Evolutionary conservation across 1,140 invertebrate species (phyloP), one percentile per base, ranked within the genome.

Genomic region (Sycobia sp.): DNA sequence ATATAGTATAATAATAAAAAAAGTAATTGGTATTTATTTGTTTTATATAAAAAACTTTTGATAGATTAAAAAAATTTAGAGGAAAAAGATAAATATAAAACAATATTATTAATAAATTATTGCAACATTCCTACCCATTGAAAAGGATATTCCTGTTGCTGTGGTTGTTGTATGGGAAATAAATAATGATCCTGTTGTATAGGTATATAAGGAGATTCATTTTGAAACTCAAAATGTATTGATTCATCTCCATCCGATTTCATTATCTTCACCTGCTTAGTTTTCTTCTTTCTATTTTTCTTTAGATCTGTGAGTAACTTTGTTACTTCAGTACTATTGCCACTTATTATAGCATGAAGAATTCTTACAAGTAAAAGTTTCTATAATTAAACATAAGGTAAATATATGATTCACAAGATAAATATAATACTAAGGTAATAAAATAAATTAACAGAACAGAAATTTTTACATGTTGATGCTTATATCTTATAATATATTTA

Each of bases 211-310:
- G 39, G 29, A 0, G 60, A 62, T 16, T 56, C 25, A 23, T 60
- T 32, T 18, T 56, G 60, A 13, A 27, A n/a, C 13, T n/a, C 23
- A 36, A 58, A 25, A 27, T 56, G 38, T 34, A 57, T 8, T 1
- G 16, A 47, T 44, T 46, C 53, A 50, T 67, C 49, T 20, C 55
- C 49, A 32, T 66, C 43, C 71, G 60, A 50, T 64, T 71, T 60
- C 27, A 60, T 54, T 4, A 51, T 38, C 56, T 76, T 76, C 1
- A 68, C 18, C 56, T 73, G 75, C 16, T 69, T 70, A 4, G 67
- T 49, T 49, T 71, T 74, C 29, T 71, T 75, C 47, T 76, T 78
- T 20, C 76, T 69, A 32, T 61, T 76, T 14, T 76, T 73, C 34
- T 72, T 76, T 20, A 74, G 38, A 38, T 76, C 75, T 5, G 66